phyloP scores from a whole-genome alignment of 2,888 invertebrate genomes.

The Cancer borealis region DNA sequence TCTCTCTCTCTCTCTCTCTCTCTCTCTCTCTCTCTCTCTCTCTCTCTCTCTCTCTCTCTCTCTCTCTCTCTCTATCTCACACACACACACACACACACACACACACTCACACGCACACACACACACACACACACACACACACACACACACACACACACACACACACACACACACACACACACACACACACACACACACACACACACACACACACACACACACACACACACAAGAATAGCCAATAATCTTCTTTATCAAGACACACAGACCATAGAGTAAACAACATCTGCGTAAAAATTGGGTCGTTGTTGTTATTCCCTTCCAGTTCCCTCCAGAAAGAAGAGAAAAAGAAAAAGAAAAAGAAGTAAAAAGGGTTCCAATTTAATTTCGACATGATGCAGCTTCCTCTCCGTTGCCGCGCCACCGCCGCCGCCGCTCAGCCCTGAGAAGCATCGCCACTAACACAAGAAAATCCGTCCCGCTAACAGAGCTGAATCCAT shows the following conservation, averaged over 20 bases:
- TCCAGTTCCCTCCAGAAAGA: background rate
- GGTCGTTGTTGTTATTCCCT: background rate
- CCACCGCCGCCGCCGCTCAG: background rate
- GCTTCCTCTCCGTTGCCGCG: background rate
- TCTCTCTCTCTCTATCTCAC: too few species aligned
- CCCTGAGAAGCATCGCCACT: too few species aligned
- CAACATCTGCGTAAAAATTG: background rate
- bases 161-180: too few species aligned
- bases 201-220: too few species aligned
- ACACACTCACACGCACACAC: too few species aligned
- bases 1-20: conserved; percentile 32
- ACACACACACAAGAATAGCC: background rate
- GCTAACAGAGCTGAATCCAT: background rate
- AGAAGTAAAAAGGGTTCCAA: background rate
- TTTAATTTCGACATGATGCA: background rate
- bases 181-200: too few species aligned
- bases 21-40: conserved; percentile 28
- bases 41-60: too few species aligned
- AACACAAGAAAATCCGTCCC: background rate
- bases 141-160: too few species aligned
- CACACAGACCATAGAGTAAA: conserved; percentile 20
- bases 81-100: too few species aligned
- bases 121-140: too few species aligned
- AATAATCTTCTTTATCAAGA: conserved; percentile 20
- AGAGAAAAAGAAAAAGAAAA: background rate